Conservation (phyloP, 2,888 invertebrate species). For the Lutraria lutraria region DNA sequence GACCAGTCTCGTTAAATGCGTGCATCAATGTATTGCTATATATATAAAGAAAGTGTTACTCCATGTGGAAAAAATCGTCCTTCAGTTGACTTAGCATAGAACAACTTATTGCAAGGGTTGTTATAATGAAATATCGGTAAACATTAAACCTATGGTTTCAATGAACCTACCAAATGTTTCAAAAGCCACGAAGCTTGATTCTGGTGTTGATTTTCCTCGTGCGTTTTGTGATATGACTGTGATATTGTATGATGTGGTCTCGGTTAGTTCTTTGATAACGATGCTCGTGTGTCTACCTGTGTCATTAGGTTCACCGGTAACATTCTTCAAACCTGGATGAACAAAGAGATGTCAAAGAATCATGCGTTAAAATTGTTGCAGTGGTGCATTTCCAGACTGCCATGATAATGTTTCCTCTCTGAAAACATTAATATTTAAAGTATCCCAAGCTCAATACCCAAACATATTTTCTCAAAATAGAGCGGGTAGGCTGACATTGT, state of each 20-base stretch:
- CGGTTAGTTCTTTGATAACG: neutral
- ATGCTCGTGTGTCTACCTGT: neutral
- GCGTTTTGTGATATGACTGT: conserved; percentile 31
- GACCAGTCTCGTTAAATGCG: too few species aligned
- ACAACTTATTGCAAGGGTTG: too few species aligned
- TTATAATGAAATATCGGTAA: neutral
- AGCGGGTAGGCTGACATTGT: too few species aligned
- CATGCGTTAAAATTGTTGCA: neutral
- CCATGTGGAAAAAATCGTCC: too few species aligned
- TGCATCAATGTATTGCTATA: too few species aligned
- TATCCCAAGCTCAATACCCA: too few species aligned
- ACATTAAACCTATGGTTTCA: neutral
- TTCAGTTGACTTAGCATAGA: too few species aligned
- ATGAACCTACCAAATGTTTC: conserved; percentile 28
- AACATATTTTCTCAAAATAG: too few species aligned
- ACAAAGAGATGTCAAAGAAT: neutral
- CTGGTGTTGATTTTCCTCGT: conserved; percentile 8
- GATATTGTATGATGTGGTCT: conserved; percentile 29
- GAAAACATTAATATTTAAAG: too few species aligned
- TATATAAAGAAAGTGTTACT: too few species aligned
- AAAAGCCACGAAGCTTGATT: conserved; percentile 10
- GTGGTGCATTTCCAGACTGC: too few species aligned
- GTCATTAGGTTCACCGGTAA: neutral
- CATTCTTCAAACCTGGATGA: conserved; percentile 6
- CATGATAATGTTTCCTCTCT: too few species aligned